Conservation (phyloP, 2,113 vertebrate species). For the Gobiocypris rarus region DNA sequence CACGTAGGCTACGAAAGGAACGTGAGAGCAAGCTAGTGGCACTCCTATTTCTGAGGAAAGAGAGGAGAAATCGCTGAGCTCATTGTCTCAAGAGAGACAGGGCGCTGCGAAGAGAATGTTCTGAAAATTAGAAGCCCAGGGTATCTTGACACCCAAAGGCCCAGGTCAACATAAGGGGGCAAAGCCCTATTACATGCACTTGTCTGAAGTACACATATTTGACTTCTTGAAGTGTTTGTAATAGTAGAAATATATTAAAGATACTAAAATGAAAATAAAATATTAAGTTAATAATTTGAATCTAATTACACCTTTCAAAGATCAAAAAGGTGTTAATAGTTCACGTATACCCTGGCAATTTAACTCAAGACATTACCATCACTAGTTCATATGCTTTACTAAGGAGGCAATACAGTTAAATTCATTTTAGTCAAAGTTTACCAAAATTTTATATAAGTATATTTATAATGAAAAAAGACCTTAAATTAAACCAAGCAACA, state of each 20-base stretch:
- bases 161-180: neutral
- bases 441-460: no score
- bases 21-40: conserved; percentile 35
- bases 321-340: neutral
- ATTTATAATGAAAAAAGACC: no score
- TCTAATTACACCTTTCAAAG: neutral
- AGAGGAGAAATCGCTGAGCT: conserved; percentile 44
- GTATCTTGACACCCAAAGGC: neutral
- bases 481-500: no score
- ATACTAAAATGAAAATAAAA: neutral
- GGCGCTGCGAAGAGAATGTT: conserved; percentile 30
- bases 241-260: neutral
- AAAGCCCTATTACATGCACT: neutral
- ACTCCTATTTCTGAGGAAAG: conserved; percentile 23
- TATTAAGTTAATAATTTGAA: neutral
- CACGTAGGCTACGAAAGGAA: conserved; percentile 69
- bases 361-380: no score
- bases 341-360: no score
- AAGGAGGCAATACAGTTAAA: no score
- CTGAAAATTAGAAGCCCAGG: neutral
- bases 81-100: conserved; percentile 42
- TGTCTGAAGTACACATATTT: neutral
- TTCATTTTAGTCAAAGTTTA: no score
- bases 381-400: no score
- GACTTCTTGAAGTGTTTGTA: neutral